Conservation (phyloP, 1,140 invertebrate genomes). For the Panulirus ornatus region DNA sequence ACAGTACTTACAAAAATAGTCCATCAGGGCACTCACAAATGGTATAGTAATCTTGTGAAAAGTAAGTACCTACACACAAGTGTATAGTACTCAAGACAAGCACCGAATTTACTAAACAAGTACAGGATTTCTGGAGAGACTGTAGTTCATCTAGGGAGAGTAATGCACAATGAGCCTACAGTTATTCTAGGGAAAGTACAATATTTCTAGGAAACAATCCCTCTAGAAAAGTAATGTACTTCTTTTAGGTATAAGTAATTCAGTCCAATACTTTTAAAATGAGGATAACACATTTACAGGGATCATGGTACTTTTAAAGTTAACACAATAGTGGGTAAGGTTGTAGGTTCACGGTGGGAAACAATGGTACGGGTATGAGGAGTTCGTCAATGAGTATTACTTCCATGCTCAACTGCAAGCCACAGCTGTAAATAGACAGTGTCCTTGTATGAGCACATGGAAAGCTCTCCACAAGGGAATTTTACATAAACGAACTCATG, state of each 20-base stretch:
- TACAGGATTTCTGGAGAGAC: neutral
- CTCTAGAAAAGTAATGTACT: constrained; percentile 40
- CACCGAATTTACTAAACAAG: neutral
- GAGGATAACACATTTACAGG: constrained; percentile 37
- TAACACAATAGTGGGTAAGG: constrained; percentile 22
- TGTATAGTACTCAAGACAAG: constrained; percentile 10
- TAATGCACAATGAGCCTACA: constrained; percentile 42
- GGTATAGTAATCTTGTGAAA: constrained; percentile 2
- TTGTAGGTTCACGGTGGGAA: constrained; percentile 21
- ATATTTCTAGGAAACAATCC: constrained; percentile 45
- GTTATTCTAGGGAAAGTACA: constrained; percentile 31
- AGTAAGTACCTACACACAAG: neutral
- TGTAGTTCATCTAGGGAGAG: constrained; percentile 30
- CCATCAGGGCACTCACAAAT: neutral
- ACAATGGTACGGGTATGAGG: neutral
- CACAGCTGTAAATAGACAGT: constrained; percentile 23
- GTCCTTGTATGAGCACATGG: constrained; percentile 37
- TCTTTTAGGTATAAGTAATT: constrained; percentile 9
- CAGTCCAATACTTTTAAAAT: constrained; percentile 10
- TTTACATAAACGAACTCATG: constrained; percentile 46
- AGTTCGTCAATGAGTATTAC: constrained; percentile 25
- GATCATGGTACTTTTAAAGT: constrained; percentile 15
- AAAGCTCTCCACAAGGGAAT: constrained; percentile 19
- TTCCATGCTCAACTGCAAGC: constrained; percentile 19
- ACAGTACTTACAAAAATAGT: neutral